Base-by-base conservation (phyloP, 2,797 vertebrate species). In the Squalus acanthias region DNA sequence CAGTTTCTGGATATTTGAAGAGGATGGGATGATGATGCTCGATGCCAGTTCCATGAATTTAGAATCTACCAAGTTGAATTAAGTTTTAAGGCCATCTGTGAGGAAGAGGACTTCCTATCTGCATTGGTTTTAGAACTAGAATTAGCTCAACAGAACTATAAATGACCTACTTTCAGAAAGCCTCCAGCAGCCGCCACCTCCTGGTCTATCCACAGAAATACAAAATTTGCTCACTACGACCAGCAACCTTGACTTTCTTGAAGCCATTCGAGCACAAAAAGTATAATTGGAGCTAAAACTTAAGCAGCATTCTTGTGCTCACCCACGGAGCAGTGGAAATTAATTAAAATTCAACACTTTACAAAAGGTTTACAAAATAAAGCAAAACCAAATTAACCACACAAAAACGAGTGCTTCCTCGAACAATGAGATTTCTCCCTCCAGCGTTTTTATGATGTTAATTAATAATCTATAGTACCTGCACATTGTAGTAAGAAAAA, bases 161-260 rank as follows among this genome's bases (percentile, higher is more conserved):
- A 74, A 76, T 95, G 70, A 95, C 94, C 94, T 95, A 95, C 94
- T 95, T 95, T 76, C 94, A 72, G n/a, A 60, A 76, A 72, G 76
- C 50, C 70, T 76, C 3, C 26, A 74, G 70, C 94, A 95, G 29
- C 26, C 70, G 50, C 69, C 94, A 95, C 70, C 94, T 74, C 12
- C 70, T 57, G 94, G 72, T 95, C 29, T 13, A 69, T 95, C 50
- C 17, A 76, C 50, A n/a, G 50, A 76, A 76, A 69, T 95, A 50
- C 94, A 95, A 33, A 33, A 57, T 50, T 7, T 95, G 94, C 50
- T 95, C 12, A 13, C 94, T 29, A 7, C 26, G 50, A 74, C 70
- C 46, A 50, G 29, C 69, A 76, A 95, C 94, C 70, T 95, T 95
- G 94, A 95, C 39, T 70, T 60, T 46, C 92, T 39, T 50, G 67